These are phyloP conservation scores for Cirrhinus mrigala DNA, from an alignment of 2,797 vertebrate genomes.

Conservation along the genomic window DNA sequence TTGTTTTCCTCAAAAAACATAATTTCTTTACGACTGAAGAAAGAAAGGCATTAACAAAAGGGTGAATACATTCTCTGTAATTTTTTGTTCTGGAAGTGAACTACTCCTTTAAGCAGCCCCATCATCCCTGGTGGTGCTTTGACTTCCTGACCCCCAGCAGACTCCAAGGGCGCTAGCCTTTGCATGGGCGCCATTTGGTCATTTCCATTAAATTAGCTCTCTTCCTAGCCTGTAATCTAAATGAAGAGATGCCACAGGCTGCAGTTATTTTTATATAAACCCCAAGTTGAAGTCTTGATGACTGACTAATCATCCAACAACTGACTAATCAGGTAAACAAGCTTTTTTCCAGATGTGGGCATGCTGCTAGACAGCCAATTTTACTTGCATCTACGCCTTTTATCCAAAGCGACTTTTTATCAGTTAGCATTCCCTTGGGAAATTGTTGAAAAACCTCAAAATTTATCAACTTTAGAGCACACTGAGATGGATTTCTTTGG, in stretches of 20 bases:
- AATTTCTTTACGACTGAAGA: too few relatives aligned
- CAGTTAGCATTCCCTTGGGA: not conserved
- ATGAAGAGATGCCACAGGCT: not conserved
- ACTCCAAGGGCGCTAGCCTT: slow-evolving; percentile 79
- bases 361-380: not conserved
- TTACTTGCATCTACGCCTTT: not conserved
- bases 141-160: slow-evolving; percentile 76
- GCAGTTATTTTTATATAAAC: not conserved
- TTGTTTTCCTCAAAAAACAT: too few relatives aligned
- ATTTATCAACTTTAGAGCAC: not conserved
- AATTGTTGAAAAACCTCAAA: too few relatives aligned
- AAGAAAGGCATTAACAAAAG: too few relatives aligned
- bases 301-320: slow-evolving; percentile 19
- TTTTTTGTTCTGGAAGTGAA: too few relatives aligned
- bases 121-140: slow-evolving; percentile 62
- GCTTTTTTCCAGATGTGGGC: slow-evolving; percentile 1
- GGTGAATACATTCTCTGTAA: too few relatives aligned
- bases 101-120: not conserved
- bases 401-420: not conserved
- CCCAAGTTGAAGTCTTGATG: not conserved
- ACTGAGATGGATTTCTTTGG: not conserved
- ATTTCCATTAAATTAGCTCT: slow-evolving; percentile 79
- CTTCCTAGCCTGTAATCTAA: slow-evolving; percentile 46
- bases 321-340: not conserved
- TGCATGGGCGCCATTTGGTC: slow-evolving; percentile 77